These are phyloP conservation scores for Torymus auratus DNA, from an alignment of 2,888 invertebrate genomes.

Conservation along the genomic window DNA sequence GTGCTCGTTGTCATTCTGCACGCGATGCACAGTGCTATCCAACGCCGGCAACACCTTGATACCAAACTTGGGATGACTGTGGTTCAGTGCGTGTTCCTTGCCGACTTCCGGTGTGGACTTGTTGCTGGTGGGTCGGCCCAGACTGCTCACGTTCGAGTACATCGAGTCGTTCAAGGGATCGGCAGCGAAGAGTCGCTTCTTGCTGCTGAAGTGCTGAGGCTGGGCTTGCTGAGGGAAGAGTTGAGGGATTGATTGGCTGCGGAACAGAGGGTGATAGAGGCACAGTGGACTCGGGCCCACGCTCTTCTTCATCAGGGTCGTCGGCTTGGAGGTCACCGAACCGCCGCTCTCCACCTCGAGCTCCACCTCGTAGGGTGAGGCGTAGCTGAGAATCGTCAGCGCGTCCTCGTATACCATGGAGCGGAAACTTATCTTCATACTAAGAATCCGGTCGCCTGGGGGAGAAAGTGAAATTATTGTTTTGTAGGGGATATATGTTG, in stretches of 20 bases:
- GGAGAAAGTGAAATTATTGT: constrained; percentile 44
- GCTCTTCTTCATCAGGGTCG: constrained; percentile 75
- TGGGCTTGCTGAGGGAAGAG: constrained; percentile 78
- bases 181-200: constrained; percentile 74
- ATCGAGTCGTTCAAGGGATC: constrained; percentile 74
- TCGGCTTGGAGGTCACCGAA: constrained; percentile 75
- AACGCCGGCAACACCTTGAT: constrained; percentile 80
- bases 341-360: constrained; percentile 84
- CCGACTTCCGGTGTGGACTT: constrained; percentile 66
- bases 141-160: constrained; percentile 72
- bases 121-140: constrained; percentile 66
- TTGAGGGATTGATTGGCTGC: constrained; percentile 88
- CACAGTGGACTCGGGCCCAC: constrained; percentile 69
- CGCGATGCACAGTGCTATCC: constrained; percentile 73
- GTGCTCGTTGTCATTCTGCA: constrained; percentile 75
- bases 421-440: constrained; percentile 90
- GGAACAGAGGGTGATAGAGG: constrained; percentile 84
- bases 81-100: constrained; percentile 24
- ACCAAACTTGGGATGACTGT: constrained; percentile 80
- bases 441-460: constrained; percentile 91
- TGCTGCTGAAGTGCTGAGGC: constrained; percentile 64
- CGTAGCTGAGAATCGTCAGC: constrained; percentile 91
- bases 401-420: constrained; percentile 95
- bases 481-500: too few species aligned
- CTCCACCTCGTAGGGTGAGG: constrained; percentile 92